phyloP scores from a whole-genome alignment of 2,888 invertebrate genomes.

The Ormyrus rosae region DNA sequence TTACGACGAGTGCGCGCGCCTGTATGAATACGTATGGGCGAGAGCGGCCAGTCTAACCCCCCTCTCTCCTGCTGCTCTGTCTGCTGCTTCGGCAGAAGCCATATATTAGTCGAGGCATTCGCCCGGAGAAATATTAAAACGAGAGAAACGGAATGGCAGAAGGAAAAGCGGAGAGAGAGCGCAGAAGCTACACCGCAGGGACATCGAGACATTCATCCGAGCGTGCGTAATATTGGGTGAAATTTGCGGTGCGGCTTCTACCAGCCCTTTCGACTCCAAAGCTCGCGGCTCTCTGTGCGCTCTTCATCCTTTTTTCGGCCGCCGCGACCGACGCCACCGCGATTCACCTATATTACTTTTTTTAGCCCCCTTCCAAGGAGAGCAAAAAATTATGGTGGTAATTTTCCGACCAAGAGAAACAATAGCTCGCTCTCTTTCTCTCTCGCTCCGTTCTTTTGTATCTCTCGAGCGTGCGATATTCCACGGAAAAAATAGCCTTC shows the following conservation, averaged over 20 bases:
- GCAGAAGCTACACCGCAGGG: conserved; percentile 37
- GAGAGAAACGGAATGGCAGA: conserved; percentile 62
- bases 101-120: conserved; percentile 72
- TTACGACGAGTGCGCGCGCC: conserved; percentile 64
- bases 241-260: conserved; percentile 61
- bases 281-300: conserved; percentile 14
- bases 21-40: conserved; percentile 64
- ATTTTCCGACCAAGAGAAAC: conserved; percentile 46
- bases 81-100: conserved; percentile 67
- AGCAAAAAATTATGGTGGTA: conserved; percentile 52
- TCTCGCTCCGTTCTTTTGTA: neutral
- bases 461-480: neutral
- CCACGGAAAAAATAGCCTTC: conserved; percentile 19
- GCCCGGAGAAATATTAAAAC: conserved; percentile 72
- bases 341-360: conserved; percentile 54
- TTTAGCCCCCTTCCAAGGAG: conserved; percentile 40
- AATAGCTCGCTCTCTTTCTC: conserved; percentile 22
- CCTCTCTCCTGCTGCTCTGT: conserved; percentile 4
- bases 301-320: conserved; percentile 26
- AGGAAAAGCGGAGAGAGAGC: conserved; percentile 55
- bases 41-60: conserved; percentile 30
- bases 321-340: conserved; percentile 16
- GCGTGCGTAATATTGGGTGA: conserved; percentile 67
- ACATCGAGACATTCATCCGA: conserved; percentile 64
- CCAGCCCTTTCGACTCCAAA: conserved; percentile 23